Evolutionary conservation across 2,888 invertebrate species (phyloP), one percentile per base, ranked within the genome.

Genomic region (Drosophila borealis): DNA sequence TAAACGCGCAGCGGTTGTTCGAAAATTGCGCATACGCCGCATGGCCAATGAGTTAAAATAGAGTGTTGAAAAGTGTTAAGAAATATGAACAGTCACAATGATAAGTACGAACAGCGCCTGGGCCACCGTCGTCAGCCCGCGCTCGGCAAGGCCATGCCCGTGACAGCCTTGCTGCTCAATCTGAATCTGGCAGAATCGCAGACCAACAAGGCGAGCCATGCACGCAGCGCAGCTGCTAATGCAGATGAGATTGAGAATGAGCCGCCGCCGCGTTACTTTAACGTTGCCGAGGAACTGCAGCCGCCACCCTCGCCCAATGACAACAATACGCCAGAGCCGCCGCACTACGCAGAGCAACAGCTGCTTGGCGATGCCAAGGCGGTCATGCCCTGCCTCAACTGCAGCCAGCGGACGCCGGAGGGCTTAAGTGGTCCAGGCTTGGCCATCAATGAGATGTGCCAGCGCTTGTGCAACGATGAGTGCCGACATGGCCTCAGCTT

Each of bases 91-190:
- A 67, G 42, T 13, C 46, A 56, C 5, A 64, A 39, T 36, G 73
- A 66, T 34, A 60, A 59, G 29, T 60, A 54, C 21, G 75, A 71
- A 4, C 86, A 82, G 36, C 65, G 65, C 19, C 77, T 81, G 44
- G 91, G 91, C 4, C 92, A 92, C 77, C 84, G 89, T 9, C 89
- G 92, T 3, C 89, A 89, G 45, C 90, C 91, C 19, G 90, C 92
- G 11, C 71, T 91, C 50, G 92, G 92, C 55, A 92, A 92, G 77
- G 89, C 91, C 1, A 91, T 92, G 91, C 91, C 92, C 2, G 91
- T 92, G 1, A 91, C 92, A 14, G 86, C 92, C 10, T 65, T 92
- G n/a, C 77, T 92, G 0, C 67, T 91, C 6, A 91, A 92, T 69
- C 86, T 90, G 33, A 78, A 90, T 48, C 74, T 81, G 5, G 67